These are phyloP conservation scores for Xestia c-nigrum DNA, from an alignment of 2,888 invertebrate species.

Conservation along the genomic window DNA sequence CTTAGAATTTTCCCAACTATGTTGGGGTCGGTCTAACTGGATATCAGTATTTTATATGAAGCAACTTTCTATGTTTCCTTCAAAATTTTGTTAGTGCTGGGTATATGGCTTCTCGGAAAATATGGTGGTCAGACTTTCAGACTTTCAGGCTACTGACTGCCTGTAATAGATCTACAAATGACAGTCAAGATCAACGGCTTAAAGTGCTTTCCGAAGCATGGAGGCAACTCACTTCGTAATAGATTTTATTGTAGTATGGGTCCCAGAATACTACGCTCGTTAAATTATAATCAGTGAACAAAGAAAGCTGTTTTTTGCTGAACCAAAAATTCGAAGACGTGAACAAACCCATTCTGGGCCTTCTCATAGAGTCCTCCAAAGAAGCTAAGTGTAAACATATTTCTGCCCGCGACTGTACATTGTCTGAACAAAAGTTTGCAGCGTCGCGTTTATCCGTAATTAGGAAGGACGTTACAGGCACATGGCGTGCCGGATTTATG, in stretches of 20 bases:
- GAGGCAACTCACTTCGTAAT: not conserved
- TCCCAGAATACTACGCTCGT: too few species aligned
- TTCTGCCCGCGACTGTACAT: conserved; percentile 14
- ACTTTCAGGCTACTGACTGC: not conserved
- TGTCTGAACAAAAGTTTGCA: conserved; percentile 62
- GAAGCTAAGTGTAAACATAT: not conserved
- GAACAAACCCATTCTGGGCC: not conserved
- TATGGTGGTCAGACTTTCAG: not conserved
- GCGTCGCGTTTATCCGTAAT: conserved; percentile 60
- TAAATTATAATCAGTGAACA: too few species aligned
- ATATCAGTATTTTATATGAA: not conserved
- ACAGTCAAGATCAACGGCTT: not conserved
- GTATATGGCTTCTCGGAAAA: not conserved
- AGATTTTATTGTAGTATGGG: not conserved
- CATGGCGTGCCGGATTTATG: conserved; percentile 67
- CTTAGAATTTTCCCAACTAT: not conserved
- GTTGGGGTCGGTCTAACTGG: not conserved
- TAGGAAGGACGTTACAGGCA: conserved; percentile 65
- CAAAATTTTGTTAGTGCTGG: not conserved
- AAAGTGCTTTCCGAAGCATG: not conserved
- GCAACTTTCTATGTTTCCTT: not conserved
- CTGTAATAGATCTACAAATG: not conserved
- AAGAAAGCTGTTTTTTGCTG: too few species aligned
- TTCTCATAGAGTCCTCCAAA: not conserved
- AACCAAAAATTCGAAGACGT: not conserved